Evolutionary conservation across 2,113 vertebrate species (phyloP).

Genomic region (Archilochus colubris): DNA sequence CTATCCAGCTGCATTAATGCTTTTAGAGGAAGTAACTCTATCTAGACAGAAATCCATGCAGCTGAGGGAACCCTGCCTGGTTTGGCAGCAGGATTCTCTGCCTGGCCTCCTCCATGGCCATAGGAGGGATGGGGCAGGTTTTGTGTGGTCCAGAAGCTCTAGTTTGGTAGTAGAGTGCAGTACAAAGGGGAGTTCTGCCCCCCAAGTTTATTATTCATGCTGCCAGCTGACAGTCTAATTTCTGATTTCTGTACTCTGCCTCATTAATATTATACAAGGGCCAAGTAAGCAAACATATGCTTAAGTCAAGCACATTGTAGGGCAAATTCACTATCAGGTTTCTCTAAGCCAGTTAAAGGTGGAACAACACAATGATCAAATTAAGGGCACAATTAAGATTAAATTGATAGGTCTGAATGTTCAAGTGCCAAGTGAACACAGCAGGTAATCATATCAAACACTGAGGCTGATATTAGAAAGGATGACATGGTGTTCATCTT

Average conservation of each 20-base stretch:
- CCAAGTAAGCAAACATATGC: not conserved
- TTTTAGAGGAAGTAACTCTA: not conserved
- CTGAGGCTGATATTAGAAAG: constrained; percentile 31
- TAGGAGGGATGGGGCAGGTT: not conserved
- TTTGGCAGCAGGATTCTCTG: not conserved
- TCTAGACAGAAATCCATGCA: not conserved
- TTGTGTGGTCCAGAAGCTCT: not conserved
- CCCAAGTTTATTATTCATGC: not conserved
- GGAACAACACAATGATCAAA: constrained; percentile 44
- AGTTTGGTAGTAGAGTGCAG: not conserved
- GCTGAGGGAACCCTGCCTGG: not conserved
- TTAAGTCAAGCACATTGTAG: not conserved
- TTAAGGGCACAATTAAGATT: constrained; percentile 56
- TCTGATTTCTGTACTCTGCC: not conserved
- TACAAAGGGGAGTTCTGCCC: not conserved
- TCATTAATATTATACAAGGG: not conserved
- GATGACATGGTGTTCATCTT: constrained; percentile 32
- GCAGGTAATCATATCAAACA: constrained; percentile 32
- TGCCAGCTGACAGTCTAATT: not conserved
- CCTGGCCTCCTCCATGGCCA: not conserved
- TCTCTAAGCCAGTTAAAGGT: constrained; percentile 21
- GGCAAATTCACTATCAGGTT: constrained; percentile 30
- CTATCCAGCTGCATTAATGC: not conserved
- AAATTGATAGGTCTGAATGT: constrained; percentile 47
- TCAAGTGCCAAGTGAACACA: constrained; percentile 21